A percentile compares a stretch with the other conserved stretches of the same genome.
Evolutionary conservation across 64 coral and sea anemone genomes (phyloP).

Genomic region (Montipora capricornis): DNA sequence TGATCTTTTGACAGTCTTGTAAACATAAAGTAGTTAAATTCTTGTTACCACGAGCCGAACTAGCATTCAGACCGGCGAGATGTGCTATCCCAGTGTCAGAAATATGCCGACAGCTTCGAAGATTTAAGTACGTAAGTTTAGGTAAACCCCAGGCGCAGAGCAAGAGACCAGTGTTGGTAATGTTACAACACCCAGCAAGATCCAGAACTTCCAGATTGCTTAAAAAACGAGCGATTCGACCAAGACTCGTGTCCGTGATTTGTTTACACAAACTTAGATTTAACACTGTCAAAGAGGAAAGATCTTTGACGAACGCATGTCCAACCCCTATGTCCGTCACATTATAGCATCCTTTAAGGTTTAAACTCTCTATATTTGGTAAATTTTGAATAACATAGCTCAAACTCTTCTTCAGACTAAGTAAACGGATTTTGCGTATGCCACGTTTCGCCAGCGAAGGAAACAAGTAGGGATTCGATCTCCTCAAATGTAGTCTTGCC

Average conservation of each 20-base stretch:
- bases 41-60: conserved; percentile 89
- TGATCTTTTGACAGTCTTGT: conserved; percentile 99
- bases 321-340: conserved; percentile 98
- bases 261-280: conserved; percentile 99
- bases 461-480: conserved; percentile 98
- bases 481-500: conserved; percentile 96
- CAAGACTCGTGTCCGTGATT: conserved; percentile 97
- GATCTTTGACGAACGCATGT: conserved; percentile 94
- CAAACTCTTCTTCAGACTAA: conserved; percentile 95
- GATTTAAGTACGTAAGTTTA: conserved; percentile 90
- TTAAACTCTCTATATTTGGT: conserved; percentile 91
- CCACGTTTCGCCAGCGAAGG: conserved; percentile 98
- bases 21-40: conserved; percentile 99
- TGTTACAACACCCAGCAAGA: conserved; percentile 99
- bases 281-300: conserved; percentile 98
- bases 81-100: conserved; percentile 97
- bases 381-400: conserved; percentile 96
- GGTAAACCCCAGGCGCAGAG: conserved; percentile 91
- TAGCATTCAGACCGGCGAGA: conserved; percentile 88
- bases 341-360: conserved; percentile 99
- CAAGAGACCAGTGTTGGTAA: conserved; percentile 91
- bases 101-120: conserved; percentile 99
- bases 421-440: conserved; percentile 98
- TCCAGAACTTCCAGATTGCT: conserved; percentile 93
- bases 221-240: conserved; percentile 88